phyloP scores from a whole-genome alignment of 2,113 vertebrate species.

The Hyaena hyaena region DNA sequence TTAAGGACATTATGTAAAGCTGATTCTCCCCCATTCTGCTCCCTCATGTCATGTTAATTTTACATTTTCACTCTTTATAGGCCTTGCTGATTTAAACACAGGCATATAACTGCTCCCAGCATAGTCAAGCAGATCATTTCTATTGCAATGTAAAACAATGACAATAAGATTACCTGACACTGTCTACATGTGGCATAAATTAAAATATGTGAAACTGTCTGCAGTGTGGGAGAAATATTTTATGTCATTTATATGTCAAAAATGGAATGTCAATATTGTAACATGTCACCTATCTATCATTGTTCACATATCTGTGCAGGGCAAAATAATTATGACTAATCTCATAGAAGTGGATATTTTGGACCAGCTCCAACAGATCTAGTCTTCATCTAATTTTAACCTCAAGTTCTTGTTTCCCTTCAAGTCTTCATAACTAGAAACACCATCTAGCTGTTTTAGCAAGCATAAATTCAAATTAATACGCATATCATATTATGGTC shows the following conservation, averaged over 20 bases:
- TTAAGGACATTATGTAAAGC: background rate
- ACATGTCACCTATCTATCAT: background rate
- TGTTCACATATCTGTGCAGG: background rate
- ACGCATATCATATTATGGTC: background rate
- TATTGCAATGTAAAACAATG: background rate
- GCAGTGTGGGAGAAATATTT: background rate
- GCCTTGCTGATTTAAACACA: background rate
- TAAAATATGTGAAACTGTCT: background rate
- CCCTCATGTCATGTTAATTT: background rate
- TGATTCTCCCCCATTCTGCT: fast-evolving
- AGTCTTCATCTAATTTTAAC: background rate
- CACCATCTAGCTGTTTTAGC: background rate
- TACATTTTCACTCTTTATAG: background rate
- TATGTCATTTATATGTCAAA: background rate
- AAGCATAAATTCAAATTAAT: background rate
- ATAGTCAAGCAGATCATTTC: background rate
- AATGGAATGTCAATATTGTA: background rate
- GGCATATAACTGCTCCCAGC: background rate
- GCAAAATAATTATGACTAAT: background rate
- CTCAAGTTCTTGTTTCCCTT: background rate
- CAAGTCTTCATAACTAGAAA: background rate
- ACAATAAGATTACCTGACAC: slow-evolving; percentile 4
- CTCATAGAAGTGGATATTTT: background rate
- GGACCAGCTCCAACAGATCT: background rate
- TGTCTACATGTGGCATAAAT: background rate